phyloP scores from a whole-genome alignment of 2,113 vertebrate genomes.

The Zosterops hypoxanthus region DNA sequence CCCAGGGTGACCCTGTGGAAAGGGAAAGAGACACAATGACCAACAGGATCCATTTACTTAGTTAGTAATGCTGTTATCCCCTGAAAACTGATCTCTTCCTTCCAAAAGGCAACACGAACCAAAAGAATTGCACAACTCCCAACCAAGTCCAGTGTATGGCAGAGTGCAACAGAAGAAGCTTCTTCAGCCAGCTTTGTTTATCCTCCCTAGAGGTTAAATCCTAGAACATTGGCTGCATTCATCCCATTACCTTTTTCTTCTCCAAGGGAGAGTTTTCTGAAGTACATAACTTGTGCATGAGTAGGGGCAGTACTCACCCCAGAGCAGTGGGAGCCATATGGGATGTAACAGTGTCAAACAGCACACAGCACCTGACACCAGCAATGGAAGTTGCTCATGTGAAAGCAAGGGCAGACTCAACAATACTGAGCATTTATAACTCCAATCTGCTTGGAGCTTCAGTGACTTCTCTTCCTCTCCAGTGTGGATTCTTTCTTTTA shows the following conservation, averaged over 20 bases:
- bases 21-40: not conserved
- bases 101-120: not conserved
- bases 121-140: not conserved
- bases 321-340: not conserved
- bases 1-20: slow-evolving; percentile 87
- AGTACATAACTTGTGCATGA: slow-evolving; percentile 34
- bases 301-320: not conserved
- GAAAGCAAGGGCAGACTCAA: not conserved
- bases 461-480: slow-evolving; percentile 5
- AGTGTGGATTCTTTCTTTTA: slow-evolving; percentile 11
- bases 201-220: not conserved
- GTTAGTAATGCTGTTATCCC: not conserved
- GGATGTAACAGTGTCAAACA: not conserved
- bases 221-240: not conserved
- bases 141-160: not conserved
- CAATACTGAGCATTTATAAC: slow-evolving; percentile 35
- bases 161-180: not conserved
- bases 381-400: not conserved
- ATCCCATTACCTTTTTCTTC: not conserved
- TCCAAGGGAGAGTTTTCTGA: not conserved
- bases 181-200: not conserved
- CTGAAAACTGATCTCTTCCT: not conserved
- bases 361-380: not conserved
- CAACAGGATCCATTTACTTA: not conserved
- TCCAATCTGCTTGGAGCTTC: not conserved